phyloP scores from a whole-genome alignment of 2,113 vertebrate species.

The Acinonyx jubatus region DNA sequence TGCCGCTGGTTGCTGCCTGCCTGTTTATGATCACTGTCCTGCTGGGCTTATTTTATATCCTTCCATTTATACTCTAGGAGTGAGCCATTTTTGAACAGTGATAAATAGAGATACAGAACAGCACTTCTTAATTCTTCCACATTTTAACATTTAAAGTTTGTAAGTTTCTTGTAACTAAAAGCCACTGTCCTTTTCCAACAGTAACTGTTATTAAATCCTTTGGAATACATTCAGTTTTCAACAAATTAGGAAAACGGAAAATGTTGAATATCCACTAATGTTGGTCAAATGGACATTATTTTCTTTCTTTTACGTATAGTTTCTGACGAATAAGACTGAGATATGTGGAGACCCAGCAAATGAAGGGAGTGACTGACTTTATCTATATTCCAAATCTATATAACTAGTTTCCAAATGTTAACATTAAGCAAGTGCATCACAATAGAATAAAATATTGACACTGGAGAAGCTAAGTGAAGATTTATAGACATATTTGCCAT shows the following conservation, averaged over 20 bases:
- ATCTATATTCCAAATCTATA: background rate
- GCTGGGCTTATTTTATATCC: background rate
- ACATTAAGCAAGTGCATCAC: background rate
- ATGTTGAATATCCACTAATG: background rate
- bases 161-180: background rate
- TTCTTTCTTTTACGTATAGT: background rate
- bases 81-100: background rate
- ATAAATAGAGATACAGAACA: background rate
- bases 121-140: background rate
- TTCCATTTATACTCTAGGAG: background rate
- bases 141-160: background rate
- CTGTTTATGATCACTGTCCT: slow-evolving; percentile 29
- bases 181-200: background rate
- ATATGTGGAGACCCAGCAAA: background rate
- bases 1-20: background rate
- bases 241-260: background rate
- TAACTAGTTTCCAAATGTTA: background rate
- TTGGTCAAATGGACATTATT: background rate
- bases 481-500: background rate
- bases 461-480: background rate
- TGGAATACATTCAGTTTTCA: background rate
- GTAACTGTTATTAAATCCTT: background rate
- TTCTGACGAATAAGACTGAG: background rate
- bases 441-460: background rate
- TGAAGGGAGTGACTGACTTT: background rate